These are phyloP conservation scores for Leptosomus discolor DNA, from an alignment of 2,113 vertebrate genomes.

Conservation along the genomic window DNA sequence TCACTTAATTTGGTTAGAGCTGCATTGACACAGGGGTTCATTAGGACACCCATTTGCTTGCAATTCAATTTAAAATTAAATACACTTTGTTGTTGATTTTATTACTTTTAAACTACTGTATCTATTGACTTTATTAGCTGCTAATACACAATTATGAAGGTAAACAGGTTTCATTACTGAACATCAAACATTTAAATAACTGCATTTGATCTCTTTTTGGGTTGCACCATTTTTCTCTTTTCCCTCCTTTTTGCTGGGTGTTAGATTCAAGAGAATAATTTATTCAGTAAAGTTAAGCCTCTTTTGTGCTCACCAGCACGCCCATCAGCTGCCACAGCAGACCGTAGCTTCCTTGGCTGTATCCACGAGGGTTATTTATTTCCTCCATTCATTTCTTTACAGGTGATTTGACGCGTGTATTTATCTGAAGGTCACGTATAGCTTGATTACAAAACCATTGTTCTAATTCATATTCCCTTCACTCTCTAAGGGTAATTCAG, in stretches of 20 bases:
- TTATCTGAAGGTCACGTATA: background rate
- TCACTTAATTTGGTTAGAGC: slow-evolving; percentile 74
- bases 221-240: slow-evolving; percentile 17
- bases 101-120: slow-evolving; percentile 84
- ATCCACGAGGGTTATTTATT: background rate
- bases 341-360: background rate
- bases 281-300: background rate
- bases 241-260: background rate
- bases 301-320: background rate
- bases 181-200: slow-evolving; percentile 67
- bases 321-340: background rate
- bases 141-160: slow-evolving; percentile 79
- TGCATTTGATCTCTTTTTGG: slow-evolving; percentile 4
- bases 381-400: background rate
- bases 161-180: slow-evolving; percentile 77
- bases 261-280: background rate
- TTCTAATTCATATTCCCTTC: background rate
- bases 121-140: slow-evolving; percentile 76
- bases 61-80: slow-evolving; percentile 84
- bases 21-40: slow-evolving; percentile 73
- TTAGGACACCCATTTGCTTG: slow-evolving; percentile 76
- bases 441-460: background rate
- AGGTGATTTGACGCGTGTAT: background rate
- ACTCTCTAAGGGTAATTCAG: background rate
- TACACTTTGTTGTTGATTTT: slow-evolving; percentile 80